These are phyloP conservation scores for Nicator chloris DNA, from an alignment of 2,113 vertebrate species.

Conservation along the genomic window DNA sequence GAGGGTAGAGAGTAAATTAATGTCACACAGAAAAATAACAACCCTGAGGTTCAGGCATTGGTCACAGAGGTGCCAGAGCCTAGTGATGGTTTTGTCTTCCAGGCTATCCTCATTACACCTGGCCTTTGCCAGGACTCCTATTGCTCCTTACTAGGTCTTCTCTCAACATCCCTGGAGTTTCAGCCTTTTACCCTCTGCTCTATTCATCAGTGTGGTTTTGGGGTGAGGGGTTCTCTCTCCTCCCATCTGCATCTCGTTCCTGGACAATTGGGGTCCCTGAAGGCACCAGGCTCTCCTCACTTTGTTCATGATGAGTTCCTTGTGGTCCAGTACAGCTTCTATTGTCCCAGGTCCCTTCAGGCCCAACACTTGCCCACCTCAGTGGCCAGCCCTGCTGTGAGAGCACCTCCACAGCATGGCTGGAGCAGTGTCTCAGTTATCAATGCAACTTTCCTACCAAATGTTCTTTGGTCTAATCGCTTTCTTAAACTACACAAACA, in stretches of 20 bases:
- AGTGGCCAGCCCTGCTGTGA: background rate
- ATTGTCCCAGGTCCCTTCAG: background rate
- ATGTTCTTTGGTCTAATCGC: conserved; percentile 71
- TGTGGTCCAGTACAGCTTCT: background rate
- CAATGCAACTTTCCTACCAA: conserved; percentile 68
- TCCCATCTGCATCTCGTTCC: fast-evolving
- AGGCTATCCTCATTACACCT: background rate
- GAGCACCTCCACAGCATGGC: background rate
- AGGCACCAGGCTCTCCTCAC: background rate
- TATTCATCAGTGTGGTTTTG: fast-evolving
- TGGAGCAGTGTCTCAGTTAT: conserved; percentile 25
- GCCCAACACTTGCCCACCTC: background rate
- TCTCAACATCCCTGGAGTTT: background rate
- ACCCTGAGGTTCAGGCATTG: background rate
- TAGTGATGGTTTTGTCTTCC: background rate
- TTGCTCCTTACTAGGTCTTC: background rate
- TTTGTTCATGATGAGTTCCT: background rate
- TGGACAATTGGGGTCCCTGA: background rate
- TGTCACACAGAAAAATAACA: background rate
- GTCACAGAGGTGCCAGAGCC: background rate
- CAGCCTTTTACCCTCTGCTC: background rate
- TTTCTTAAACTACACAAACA: conserved; percentile 81
- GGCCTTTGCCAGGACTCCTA: background rate
- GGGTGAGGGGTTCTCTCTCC: background rate
- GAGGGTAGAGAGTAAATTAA: background rate